Conservation (phyloP, 2,888 invertebrate genomes). For the Drosophila paramelanica region DNA sequence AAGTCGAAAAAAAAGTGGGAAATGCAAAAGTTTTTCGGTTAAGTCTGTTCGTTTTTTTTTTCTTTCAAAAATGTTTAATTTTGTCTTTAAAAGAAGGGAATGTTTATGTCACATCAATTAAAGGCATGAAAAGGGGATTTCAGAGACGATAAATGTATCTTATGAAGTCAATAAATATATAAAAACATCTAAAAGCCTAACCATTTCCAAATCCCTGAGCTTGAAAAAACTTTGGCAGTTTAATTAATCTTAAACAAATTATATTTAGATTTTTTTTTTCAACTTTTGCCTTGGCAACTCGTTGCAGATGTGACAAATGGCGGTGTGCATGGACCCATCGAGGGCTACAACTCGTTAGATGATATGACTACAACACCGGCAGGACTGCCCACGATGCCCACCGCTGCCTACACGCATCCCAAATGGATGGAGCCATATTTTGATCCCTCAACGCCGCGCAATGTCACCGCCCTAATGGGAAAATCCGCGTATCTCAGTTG, state of each 20-base stretch:
- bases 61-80: too few relatives aligned
- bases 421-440: slow-evolving; percentile 88
- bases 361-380: slow-evolving; percentile 70
- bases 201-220: too few relatives aligned
- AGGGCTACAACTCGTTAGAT: slow-evolving; percentile 83
- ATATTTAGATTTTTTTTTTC: not conserved
- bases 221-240: too few relatives aligned
- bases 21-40: not conserved
- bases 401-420: slow-evolving; percentile 82
- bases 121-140: too few relatives aligned
- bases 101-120: too few relatives aligned
- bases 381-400: slow-evolving; percentile 71
- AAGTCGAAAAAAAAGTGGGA: slow-evolving; percentile 1
- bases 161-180: too few relatives aligned
- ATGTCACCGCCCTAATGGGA: slow-evolving; percentile 92
- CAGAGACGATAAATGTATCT: too few relatives aligned
- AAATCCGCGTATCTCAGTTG: slow-evolving; percentile 87
- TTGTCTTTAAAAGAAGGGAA: too few relatives aligned
- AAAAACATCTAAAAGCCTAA: too few relatives aligned
- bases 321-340: slow-evolving; percentile 84
- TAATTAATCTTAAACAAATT: too few relatives aligned
- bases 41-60: not conserved
- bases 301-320: slow-evolving; percentile 84
- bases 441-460: slow-evolving; percentile 90
- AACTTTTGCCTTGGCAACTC: slow-evolving; percentile 2